These are phyloP conservation scores for Phasianus colchicus DNA, from an alignment of 2,113 vertebrate species.

Conservation along the genomic window DNA sequence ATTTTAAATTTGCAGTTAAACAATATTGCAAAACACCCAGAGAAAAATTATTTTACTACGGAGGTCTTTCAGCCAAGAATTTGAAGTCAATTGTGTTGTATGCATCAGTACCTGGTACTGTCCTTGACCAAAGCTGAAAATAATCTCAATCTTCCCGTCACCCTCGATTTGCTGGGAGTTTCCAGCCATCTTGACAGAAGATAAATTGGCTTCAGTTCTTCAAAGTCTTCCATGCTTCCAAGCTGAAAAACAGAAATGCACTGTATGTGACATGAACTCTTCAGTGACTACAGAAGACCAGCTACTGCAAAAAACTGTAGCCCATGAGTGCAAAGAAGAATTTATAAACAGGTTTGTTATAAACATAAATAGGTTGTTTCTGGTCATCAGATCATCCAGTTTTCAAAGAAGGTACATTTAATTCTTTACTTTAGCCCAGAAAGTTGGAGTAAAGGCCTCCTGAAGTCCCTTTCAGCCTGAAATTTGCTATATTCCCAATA, in stretches of 20 bases:
- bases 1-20: background rate
- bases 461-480: background rate
- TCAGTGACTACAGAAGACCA: background rate
- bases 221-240: background rate
- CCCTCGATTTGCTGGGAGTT: background rate
- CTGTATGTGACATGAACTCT: background rate
- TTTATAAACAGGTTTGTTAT: background rate
- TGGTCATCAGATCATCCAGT: background rate
- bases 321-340: background rate
- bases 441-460: background rate
- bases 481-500: background rate
- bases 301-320: background rate
- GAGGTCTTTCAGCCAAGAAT: background rate
- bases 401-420: background rate
- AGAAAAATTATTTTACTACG: background rate
- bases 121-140: background rate
- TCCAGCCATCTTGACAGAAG: background rate
- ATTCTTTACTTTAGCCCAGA: background rate
- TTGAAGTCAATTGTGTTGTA: background rate
- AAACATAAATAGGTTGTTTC: background rate
- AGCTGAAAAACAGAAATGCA: background rate
- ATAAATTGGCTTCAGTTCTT: background rate
- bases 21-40: background rate
- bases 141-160: background rate
- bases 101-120: background rate